These are phyloP conservation scores for Atractosteus spatula DNA, from an alignment of 2,113 vertebrate species.

Conservation along the genomic window DNA sequence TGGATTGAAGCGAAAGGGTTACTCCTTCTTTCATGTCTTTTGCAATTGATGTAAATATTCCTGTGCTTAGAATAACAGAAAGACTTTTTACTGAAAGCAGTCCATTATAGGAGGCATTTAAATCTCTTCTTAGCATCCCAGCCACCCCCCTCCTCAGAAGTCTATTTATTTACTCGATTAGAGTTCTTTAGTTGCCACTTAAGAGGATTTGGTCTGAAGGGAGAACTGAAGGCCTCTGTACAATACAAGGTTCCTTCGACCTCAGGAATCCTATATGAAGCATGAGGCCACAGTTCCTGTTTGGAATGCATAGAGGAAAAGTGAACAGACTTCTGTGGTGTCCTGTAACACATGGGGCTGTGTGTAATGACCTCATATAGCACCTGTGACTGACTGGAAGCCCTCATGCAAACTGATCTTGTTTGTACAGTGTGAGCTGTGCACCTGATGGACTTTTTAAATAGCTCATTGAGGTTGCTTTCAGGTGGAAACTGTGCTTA, in stretches of 20 bases:
- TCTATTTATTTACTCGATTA: constrained; percentile 7
- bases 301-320: background rate
- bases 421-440: background rate
- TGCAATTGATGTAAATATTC: background rate
- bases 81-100: background rate
- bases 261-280: background rate
- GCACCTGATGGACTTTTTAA: background rate
- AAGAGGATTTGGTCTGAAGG: constrained; percentile 4
- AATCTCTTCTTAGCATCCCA: background rate
- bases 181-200: constrained; percentile 7
- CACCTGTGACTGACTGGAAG: background rate
- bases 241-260: background rate
- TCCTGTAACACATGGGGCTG: background rate
- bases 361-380: background rate
- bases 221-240: background rate
- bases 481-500: too few species aligned
- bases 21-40: background rate
- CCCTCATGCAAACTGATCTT: background rate
- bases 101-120: background rate
- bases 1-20: background rate
- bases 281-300: background rate
- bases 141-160: background rate
- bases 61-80: background rate
- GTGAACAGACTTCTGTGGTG: background rate
- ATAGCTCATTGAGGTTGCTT: too few species aligned